Evolutionary conservation across 2,797 vertebrate genomes (phyloP).

Genomic region (Urocyon cinereoargenteus): DNA sequence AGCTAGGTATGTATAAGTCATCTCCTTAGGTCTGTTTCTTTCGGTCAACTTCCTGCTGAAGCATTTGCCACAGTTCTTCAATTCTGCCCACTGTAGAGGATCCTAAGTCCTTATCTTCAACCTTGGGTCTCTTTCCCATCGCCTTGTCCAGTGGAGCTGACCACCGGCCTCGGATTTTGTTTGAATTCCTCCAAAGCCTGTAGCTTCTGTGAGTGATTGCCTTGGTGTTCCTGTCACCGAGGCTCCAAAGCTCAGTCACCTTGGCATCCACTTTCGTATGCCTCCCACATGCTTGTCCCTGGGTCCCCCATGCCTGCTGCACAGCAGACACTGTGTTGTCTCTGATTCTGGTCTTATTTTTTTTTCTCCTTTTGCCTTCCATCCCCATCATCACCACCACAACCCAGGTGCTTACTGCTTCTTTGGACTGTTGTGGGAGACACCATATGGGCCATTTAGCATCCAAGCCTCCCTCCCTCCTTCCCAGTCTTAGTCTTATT

Average conservation of each 20-base stretch:
- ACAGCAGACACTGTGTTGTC: not conserved
- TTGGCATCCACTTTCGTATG: not conserved
- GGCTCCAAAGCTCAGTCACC: not conserved
- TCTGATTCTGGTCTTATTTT: not conserved
- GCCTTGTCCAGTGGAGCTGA: not conserved
- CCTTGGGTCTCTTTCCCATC: not conserved
- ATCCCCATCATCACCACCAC: not conserved
- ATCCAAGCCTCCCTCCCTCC: not conserved
- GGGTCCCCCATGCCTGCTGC: not conserved
- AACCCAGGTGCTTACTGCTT: not conserved
- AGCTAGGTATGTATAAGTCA: not conserved
- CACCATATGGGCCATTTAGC: not conserved
- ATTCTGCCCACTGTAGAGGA: not conserved
- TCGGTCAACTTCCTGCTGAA: not conserved
- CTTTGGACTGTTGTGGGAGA: not conserved
- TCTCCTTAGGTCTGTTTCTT: not conserved
- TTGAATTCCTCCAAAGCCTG: not conserved
- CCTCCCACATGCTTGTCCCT: not conserved
- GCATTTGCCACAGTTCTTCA: not conserved
- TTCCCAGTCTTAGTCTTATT: not conserved
- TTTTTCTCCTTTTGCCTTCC: not conserved
- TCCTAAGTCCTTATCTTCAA: not conserved
- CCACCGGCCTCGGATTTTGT: not conserved
- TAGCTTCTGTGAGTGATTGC: not conserved
- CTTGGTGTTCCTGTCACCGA: not conserved